These are phyloP conservation scores for Sepiola atlantica DNA, from an alignment of 2,888 invertebrate species.

Conservation along the genomic window DNA sequence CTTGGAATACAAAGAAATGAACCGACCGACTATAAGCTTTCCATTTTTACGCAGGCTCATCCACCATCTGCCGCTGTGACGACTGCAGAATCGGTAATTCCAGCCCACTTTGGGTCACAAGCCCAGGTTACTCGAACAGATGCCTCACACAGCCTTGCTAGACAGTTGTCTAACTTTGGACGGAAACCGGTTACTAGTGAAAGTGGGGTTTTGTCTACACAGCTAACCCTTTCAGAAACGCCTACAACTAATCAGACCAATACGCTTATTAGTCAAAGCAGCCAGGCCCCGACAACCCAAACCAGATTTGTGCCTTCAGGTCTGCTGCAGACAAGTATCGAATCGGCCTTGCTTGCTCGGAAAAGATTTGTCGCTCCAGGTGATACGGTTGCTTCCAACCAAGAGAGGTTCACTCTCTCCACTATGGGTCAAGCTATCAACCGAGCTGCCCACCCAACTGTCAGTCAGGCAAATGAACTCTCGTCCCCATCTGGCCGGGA, in stretches of 20 bases:
- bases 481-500: background rate
- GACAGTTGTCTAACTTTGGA: background rate
- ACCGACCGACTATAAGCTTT: slow-evolving; percentile 38
- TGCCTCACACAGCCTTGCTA: background rate
- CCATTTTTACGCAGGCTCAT: slow-evolving; percentile 41
- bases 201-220: background rate
- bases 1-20: slow-evolving; percentile 40
- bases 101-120: background rate
- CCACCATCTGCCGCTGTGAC: background rate
- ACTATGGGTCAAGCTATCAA: slow-evolving; percentile 15
- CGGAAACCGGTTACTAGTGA: background rate
- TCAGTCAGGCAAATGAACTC: slow-evolving; percentile 34
- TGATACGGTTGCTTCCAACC: background rate
- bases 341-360: background rate
- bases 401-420: slow-evolving; percentile 39
- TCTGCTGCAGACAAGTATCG: slow-evolving; percentile 14
- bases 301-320: background rate
- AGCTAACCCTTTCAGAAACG: background rate
- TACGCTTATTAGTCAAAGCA: background rate
- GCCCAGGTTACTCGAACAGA: background rate
- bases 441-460: background rate
- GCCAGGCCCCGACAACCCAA: background rate
- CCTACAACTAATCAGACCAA: background rate
- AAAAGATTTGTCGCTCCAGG: background rate
- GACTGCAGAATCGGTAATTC: background rate